A percentile compares a stretch with the other conserved stretches of the same genome.
Conservation (phyloP, 2,113 vertebrate species). For the Sebastes fasciatus region DNA sequence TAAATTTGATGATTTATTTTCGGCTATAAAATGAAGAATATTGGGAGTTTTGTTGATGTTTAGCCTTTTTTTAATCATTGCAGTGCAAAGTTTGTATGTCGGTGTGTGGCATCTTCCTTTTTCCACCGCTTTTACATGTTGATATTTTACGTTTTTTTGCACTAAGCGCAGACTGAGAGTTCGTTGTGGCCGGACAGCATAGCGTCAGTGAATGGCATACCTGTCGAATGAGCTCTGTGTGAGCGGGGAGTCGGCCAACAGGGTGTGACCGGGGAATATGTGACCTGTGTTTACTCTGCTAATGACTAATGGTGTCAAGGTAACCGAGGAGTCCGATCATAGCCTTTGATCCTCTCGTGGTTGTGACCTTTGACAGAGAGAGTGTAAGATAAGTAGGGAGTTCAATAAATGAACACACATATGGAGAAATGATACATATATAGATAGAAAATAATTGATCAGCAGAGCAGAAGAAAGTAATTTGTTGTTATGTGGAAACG, state of each 20-base stretch:
- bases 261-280: slow-evolving; percentile 68
- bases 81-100: background rate
- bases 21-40: background rate
- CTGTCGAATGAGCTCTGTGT: slow-evolving; percentile 54
- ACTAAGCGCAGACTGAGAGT: slow-evolving; percentile 16
- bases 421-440: background rate
- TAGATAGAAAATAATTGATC: background rate
- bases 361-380: slow-evolving; percentile 58
- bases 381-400: slow-evolving; percentile 2
- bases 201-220: slow-evolving; percentile 47
- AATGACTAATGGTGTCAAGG: slow-evolving; percentile 75
- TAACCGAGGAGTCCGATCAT: slow-evolving; percentile 65
- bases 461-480: background rate
- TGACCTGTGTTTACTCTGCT: slow-evolving; percentile 69
- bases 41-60: background rate
- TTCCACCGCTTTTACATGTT: background rate
- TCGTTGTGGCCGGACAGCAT: slow-evolving; percentile 1
- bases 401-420: slow-evolving; percentile 3
- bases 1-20: slow-evolving; percentile 7
- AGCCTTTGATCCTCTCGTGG: slow-evolving; percentile 52
- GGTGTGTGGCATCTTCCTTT: background rate
- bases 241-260: slow-evolving; percentile 44
- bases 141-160: background rate
- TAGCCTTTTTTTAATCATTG: background rate
- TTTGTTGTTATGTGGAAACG: too few relatives aligned